Percentiles rank a stretch among this genome's conserved stretches.
Conservation (phyloP, 1,140 invertebrate genomes). For the Mizuhopecten yessoensis region DNA sequence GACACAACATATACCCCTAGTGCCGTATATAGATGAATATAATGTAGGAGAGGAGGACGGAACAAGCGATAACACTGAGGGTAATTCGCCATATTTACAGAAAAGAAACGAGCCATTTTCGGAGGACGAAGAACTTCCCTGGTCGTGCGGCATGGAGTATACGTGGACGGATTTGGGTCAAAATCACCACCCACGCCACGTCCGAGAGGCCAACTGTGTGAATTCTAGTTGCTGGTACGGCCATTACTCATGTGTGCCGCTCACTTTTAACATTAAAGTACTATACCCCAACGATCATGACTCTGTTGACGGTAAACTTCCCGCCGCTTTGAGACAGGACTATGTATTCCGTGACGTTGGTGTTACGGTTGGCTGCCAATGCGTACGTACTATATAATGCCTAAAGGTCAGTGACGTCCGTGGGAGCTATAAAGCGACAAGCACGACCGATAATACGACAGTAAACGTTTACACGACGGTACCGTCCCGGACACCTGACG, state of each 20-base stretch:
- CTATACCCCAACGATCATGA: not conserved
- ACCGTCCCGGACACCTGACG: not conserved
- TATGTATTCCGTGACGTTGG: conserved; percentile 14
- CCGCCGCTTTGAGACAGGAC: not conserved
- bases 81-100: not conserved
- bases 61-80: not conserved
- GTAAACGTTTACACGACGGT: not conserved
- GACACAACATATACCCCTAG: not conserved
- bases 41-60: not conserved
- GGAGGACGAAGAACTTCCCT: not conserved
- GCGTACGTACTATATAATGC: not conserved
- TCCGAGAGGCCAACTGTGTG: not conserved
- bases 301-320: not conserved
- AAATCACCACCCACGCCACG: not conserved
- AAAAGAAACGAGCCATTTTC: not conserved
- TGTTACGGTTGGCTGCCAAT: not conserved
- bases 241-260: not conserved
- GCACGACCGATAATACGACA: not conserved
- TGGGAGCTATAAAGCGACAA: not conserved
- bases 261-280: not conserved
- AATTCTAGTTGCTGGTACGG: conserved; percentile 32
- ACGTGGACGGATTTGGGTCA: not conserved
- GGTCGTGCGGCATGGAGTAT: not conserved
- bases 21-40: not conserved
- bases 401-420: not conserved